Percentiles rank a stretch among this genome's conserved stretches.
These are phyloP conservation scores for Peromyscus polionotus DNA, from an alignment of 2,113 vertebrate genomes.

Conservation along the genomic window DNA sequence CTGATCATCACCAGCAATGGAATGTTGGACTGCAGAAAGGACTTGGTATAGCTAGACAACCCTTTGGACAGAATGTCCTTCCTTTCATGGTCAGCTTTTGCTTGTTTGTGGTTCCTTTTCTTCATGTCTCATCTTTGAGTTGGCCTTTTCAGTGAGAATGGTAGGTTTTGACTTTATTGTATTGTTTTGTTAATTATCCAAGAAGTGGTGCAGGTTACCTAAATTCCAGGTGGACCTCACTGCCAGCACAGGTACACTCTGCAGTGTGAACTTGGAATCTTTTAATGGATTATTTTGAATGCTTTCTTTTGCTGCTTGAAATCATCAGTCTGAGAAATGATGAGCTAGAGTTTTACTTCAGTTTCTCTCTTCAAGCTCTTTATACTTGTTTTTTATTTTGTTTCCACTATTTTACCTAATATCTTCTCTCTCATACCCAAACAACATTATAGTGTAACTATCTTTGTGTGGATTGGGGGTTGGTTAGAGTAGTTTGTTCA, in stretches of 20 bases:
- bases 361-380: not conserved
- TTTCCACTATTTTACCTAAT: not conserved
- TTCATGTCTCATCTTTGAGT: constrained; percentile 34
- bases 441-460: not conserved
- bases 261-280: not conserved
- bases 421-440: not conserved
- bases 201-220: not conserved
- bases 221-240: not conserved
- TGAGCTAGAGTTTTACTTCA: not conserved
- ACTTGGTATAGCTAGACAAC: not conserved
- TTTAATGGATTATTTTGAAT: not conserved
- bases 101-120: constrained; percentile 13
- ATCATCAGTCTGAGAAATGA: not conserved
- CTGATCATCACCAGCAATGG: not conserved
- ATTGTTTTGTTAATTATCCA: not conserved
- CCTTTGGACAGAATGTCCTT: constrained; percentile 13
- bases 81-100: constrained; percentile 9
- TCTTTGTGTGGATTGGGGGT: not conserved
- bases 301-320: constrained; percentile 15
- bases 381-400: not conserved
- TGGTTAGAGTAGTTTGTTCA: not conserved
- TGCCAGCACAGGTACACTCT: not conserved
- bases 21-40: not conserved
- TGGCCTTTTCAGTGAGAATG: not conserved
- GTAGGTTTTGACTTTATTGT: constrained; percentile 44